Base-by-base conservation (phyloP, 2,888 invertebrate species). In the Leucophenga maculata region DNA sequence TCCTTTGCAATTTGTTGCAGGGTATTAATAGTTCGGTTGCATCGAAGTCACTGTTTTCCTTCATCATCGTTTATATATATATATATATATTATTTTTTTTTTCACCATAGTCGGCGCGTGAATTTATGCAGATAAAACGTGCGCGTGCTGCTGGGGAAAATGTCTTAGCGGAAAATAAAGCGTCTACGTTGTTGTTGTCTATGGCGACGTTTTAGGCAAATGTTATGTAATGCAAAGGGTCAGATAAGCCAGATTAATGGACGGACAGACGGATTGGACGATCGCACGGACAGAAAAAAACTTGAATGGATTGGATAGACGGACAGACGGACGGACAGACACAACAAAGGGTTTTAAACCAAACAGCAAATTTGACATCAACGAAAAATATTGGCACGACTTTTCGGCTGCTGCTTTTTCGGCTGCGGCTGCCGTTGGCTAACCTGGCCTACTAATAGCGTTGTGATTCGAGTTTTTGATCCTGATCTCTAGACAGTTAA, bases 61-160 rank as follows among this genome's bases (percentile, higher is more conserved):
- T 39, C 3, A 8, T 11, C n/a, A n/a, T 11, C 8, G 71, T 57
- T 46, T 64, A 22, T n/a, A 59, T 64, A 65, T 80, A 86, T 84
- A 83, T 85, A 82, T 84, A 82, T 77, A 77, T 75, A 77, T 39
- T 39, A n/a, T 77, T 83, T 82, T 82, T 82, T 80, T 39, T 79
- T 82, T 76, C 80, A 80, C 85, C 83, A 85, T 83, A 78, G 82
- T 82, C 78, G 77, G 79, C 86, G 86, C 85, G 86, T 86, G 85
- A 86, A 85, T 84, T 86, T 86, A 85, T 86, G 85, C 85, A 83
- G 85, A 83, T 75, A 72, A 75, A 75, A 80, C 69, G 39, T 39
- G 39, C 39, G 39, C 39, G 39, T 39, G 39, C 39, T 39, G 39
- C 39, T 39, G 39, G 39, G 39, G 8, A 39, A 39, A 39, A 39